Percentiles rank a stretch among this genome's conserved stretches.
phyloP scores from a whole-genome alignment of 2,113 vertebrate species.

The Alaudala cheleensis region DNA sequence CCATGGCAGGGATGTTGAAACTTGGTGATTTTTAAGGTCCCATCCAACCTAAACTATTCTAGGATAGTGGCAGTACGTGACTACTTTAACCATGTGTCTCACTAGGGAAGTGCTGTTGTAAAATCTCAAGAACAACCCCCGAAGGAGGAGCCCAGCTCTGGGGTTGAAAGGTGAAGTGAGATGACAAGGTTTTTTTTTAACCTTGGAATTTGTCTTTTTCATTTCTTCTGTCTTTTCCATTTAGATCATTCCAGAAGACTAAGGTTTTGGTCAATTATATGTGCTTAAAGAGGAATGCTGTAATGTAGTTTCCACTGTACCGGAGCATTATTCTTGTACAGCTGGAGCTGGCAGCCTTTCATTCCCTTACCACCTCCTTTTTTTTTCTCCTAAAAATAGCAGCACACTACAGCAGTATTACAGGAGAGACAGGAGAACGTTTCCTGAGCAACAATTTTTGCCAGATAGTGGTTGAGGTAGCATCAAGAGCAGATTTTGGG shows the following conservation, averaged over 20 bases:
- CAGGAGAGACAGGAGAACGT: slow-evolving; percentile 13
- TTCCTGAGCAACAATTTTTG: slow-evolving; percentile 56
- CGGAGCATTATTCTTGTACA: slow-evolving; percentile 20
- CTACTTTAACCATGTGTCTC: not conserved
- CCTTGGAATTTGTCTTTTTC: not conserved
- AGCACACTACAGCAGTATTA: slow-evolving; percentile 18
- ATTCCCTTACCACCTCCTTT: slow-evolving; percentile 27
- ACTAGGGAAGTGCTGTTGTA: rapidly evolving
- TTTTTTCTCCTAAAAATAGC: slow-evolving; percentile 31
- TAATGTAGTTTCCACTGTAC: slow-evolving; percentile 13
- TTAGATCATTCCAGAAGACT: slow-evolving; percentile 22
- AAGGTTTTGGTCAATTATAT: slow-evolving; percentile 39
- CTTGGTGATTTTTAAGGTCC: not conserved
- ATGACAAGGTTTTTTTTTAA: not conserved
- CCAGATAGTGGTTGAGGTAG: not conserved
- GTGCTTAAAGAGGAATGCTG: not conserved
- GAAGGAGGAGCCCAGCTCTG: not conserved
- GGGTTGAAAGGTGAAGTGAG: not conserved
- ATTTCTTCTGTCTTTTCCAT: not conserved
- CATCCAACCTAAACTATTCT: not conserved
- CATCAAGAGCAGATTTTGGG: not conserved
- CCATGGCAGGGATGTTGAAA: not conserved
- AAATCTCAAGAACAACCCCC: not conserved
- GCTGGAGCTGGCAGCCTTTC: slow-evolving; percentile 38
- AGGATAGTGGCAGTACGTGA: not conserved